phyloP scores from a whole-genome alignment of 2,113 vertebrate species.

The Sigmodon hispidus region DNA sequence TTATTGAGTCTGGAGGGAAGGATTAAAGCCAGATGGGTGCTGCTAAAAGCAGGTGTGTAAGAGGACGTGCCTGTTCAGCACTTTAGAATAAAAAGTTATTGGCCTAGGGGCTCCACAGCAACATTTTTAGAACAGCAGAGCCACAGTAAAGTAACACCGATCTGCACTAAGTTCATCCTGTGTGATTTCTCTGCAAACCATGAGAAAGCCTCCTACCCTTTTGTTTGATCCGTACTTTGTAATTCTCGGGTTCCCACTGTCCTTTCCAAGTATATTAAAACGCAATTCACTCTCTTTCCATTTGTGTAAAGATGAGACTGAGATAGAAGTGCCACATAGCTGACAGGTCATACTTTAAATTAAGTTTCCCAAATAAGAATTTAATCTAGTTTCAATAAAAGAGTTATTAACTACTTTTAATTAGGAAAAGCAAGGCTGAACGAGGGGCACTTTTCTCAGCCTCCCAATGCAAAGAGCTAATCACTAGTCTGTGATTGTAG shows the following conservation, averaged over 20 bases:
- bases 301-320: constrained; percentile 77
- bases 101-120: neutral
- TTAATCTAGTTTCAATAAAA: constrained; percentile 86
- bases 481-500: constrained; percentile 74
- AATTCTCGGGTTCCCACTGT: constrained; percentile 56
- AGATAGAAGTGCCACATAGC: constrained; percentile 79
- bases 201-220: constrained; percentile 21
- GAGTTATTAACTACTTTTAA: constrained; percentile 85
- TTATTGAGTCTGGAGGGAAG: neutral
- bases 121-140: neutral
- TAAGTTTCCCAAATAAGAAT: constrained; percentile 85
- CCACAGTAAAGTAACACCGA: neutral
- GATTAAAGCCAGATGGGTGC: neutral
- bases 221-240: constrained; percentile 28
- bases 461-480: constrained; percentile 63
- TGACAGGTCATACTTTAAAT: constrained; percentile 85
- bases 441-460: constrained; percentile 73
- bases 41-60: neutral
- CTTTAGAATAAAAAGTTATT: constrained; percentile 2
- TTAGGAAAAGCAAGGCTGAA: constrained; percentile 82
- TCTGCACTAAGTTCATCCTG: neutral
- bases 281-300: constrained; percentile 70
- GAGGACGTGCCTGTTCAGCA: neutral
- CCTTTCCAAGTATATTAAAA: constrained; percentile 74
- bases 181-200: constrained; percentile 48